phyloP scores from a whole-genome alignment of 2,797 vertebrate species.

The Coluber constrictor region DNA sequence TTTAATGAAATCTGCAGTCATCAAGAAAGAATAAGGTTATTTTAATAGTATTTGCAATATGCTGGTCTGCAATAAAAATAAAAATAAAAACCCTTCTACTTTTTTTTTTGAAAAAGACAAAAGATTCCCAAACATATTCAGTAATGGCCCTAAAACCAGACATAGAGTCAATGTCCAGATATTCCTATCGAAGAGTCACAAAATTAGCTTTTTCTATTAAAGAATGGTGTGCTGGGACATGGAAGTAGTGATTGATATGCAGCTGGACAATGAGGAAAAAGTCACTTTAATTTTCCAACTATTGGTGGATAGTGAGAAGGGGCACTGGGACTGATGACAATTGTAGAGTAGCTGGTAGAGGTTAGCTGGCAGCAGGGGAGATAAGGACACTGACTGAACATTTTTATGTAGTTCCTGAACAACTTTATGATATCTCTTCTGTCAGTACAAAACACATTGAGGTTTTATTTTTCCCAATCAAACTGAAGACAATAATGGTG shows the following conservation, averaged over 20 bases:
- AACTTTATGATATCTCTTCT: not conserved
- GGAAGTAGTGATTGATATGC: not conserved
- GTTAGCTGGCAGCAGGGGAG: not conserved
- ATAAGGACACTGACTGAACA: not conserved
- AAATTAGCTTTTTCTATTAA: not conserved
- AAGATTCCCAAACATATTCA: not conserved
- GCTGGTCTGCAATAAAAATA: not conserved
- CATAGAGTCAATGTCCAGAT: not conserved
- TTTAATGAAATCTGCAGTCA: conserved; percentile 30
- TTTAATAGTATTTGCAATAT: conserved; percentile 11
- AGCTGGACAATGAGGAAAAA: not conserved
- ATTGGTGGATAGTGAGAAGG: not conserved
- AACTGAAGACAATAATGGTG: not conserved
- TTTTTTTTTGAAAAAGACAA: not conserved
- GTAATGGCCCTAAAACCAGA: not conserved
- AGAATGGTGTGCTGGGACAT: not conserved
- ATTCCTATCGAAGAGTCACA: not conserved
- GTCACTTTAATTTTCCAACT: not conserved
- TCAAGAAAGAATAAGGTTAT: conserved; percentile 16
- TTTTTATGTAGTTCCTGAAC: not conserved
- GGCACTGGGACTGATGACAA: not conserved
- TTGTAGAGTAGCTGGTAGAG: not conserved
- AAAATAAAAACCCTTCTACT: not conserved
- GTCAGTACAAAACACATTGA: not conserved
- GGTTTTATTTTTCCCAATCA: not conserved